Conservation (phyloP, 2,888 invertebrate genomes). For the Stomorhina lunata region DNA sequence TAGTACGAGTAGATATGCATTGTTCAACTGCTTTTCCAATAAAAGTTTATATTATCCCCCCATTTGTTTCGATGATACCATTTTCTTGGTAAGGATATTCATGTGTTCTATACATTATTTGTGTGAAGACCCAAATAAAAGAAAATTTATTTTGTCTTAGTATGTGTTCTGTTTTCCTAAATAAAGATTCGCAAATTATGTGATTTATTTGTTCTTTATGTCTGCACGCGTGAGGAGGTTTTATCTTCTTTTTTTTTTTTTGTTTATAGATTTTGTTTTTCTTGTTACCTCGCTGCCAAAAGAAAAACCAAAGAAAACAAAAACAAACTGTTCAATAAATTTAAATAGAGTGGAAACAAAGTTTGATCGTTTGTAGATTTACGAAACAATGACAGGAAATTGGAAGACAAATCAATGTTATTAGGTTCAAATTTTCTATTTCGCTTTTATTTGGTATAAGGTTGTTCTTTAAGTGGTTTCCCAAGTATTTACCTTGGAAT, state of each 20-base stretch:
- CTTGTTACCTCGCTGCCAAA: not conserved
- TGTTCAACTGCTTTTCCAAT: constrained; percentile 22
- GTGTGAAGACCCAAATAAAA: not conserved
- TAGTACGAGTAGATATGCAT: too few species aligned
- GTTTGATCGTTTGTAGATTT: not conserved
- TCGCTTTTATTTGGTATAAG: not conserved
- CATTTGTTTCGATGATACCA: not conserved
- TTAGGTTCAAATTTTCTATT: not conserved
- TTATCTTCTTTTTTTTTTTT: not conserved
- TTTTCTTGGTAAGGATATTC: not conserved
- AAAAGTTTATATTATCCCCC: not conserved
- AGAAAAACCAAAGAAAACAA: not conserved
- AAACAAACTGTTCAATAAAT: constrained; percentile 7
- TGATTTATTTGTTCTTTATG: constrained; percentile 36
- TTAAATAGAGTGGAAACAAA: constrained; percentile 14
- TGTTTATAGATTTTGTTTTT: not conserved
- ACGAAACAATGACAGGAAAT: not conserved
- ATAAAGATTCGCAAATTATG: constrained; percentile 26
- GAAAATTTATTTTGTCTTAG: not conserved
- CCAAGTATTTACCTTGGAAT: too few species aligned
- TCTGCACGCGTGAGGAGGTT: not conserved
- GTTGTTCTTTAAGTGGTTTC: too few species aligned
- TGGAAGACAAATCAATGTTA: constrained; percentile 21
- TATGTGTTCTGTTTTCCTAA: not conserved
- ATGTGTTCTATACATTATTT: not conserved